A percentile compares a stretch with the other conserved stretches of the same genome.
These are phyloP conservation scores for Venturia canescens DNA, from an alignment of 1,140 invertebrate species.

Conservation along the genomic window DNA sequence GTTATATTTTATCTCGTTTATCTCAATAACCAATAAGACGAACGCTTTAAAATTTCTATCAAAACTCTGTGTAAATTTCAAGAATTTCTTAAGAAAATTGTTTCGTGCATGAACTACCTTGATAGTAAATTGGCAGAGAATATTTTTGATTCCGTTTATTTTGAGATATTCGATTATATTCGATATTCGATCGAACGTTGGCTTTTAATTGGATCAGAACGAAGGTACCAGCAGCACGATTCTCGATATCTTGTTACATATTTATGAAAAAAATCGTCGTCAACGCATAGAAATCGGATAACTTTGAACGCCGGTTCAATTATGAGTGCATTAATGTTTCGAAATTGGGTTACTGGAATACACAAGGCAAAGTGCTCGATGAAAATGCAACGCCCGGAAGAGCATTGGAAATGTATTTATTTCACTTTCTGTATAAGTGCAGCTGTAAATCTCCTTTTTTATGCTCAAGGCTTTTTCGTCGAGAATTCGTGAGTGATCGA, in stretches of 20 bases:
- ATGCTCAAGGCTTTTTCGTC: slow-evolving; percentile 4
- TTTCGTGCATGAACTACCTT: too few relatives aligned
- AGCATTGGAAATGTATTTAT: slow-evolving; percentile 15
- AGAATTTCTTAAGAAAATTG: too few relatives aligned
- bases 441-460: slow-evolving; percentile 28
- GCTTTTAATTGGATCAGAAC: neutral
- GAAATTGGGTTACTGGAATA: slow-evolving; percentile 23
- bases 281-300: neutral
- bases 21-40: too few relatives aligned
- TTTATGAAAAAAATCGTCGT: neutral
- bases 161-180: too few relatives aligned
- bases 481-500: slow-evolving; percentile 20
- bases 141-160: too few relatives aligned
- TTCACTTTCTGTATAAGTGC: neutral
- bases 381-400: slow-evolving; percentile 12
- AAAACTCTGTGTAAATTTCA: too few relatives aligned
- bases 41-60: too few relatives aligned
- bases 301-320: neutral
- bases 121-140: too few relatives aligned
- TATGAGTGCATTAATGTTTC: slow-evolving; percentile 12
- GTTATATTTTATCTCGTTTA: too few relatives aligned
- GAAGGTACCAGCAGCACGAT: neutral
- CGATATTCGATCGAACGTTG: neutral
- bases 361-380: neutral
- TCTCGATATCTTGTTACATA: slow-evolving; percentile 17